Conservation (phyloP, 2,888 invertebrate genomes). For the Aplocera efformata region DNA sequence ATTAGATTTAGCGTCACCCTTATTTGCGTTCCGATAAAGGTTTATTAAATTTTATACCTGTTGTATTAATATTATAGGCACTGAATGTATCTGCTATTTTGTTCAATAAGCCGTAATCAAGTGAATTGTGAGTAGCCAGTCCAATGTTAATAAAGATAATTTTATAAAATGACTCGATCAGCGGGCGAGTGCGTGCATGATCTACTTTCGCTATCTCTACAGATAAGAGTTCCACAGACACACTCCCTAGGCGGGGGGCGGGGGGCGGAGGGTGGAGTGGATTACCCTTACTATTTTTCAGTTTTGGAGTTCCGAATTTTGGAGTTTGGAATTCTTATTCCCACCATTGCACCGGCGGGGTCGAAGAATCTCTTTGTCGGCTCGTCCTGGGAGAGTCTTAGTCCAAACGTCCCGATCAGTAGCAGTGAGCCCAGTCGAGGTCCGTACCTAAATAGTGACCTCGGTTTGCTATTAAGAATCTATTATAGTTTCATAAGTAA, state of each 20-base stretch:
- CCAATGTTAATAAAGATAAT: slow-evolving; percentile 68
- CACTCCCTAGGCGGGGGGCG: slow-evolving; percentile 44
- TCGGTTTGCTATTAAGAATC: too few relatives aligned
- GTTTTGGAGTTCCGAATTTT: slow-evolving; percentile 38
- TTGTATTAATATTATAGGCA: slow-evolving; percentile 52
- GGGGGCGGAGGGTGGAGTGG: slow-evolving; percentile 39
- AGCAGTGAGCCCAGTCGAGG: too few relatives aligned
- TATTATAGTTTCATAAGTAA: too few relatives aligned
- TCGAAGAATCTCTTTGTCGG: too few relatives aligned
- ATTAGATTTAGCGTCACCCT: slow-evolving; percentile 51
- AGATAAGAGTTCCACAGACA: slow-evolving; percentile 55
- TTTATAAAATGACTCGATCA: slow-evolving; percentile 51
- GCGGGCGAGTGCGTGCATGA: slow-evolving; percentile 56
- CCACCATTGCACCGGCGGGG: too few relatives aligned
- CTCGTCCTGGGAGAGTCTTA: too few relatives aligned
- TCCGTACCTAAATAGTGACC: too few relatives aligned
- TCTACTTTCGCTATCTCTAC: slow-evolving; percentile 64
- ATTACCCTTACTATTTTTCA: slow-evolving; percentile 69
- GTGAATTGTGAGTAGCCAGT: slow-evolving; percentile 49
- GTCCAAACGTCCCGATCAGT: too few relatives aligned
- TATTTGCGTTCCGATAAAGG: slow-evolving; percentile 62
- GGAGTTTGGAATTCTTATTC: too few relatives aligned
- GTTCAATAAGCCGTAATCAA: slow-evolving; percentile 59
- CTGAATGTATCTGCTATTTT: slow-evolving; percentile 58
- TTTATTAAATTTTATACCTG: slow-evolving; percentile 69